Evolutionary conservation across 2,113 vertebrate genomes (phyloP).

Genomic region (Lethenteron camtschaticum): DNA sequence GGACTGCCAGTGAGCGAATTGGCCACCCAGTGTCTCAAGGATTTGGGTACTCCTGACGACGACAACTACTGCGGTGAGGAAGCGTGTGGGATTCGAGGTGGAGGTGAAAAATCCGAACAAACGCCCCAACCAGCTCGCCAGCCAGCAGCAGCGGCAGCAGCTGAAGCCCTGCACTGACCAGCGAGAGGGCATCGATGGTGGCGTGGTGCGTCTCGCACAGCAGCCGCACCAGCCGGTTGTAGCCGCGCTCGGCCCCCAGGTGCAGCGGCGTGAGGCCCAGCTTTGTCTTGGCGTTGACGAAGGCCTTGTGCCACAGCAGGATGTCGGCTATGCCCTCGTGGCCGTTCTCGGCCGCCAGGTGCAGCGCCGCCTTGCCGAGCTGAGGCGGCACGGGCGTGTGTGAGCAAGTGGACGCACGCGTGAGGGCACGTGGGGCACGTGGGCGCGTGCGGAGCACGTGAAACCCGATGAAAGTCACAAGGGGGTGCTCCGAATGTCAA

Average conservation of each 20-base stretch:
- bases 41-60: too few species aligned
- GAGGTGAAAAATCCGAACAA: too few species aligned
- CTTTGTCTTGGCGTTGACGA: slow-evolving; percentile 24
- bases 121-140: too few species aligned
- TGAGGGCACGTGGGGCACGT: background rate
- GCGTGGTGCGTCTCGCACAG: slow-evolving; percentile 19
- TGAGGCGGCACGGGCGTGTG: slow-evolving; percentile 7
- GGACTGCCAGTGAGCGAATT: too few species aligned
- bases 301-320: slow-evolving; percentile 21
- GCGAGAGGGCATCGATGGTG: slow-evolving; percentile 18
- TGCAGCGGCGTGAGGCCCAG: slow-evolving; percentile 22
- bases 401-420: background rate
- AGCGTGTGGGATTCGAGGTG: too few species aligned
- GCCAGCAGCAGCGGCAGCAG: too few species aligned
- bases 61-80: too few species aligned
- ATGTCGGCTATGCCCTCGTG: slow-evolving; percentile 19
- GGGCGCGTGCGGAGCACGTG: background rate
- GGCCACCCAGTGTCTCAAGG: too few species aligned
- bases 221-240: slow-evolving; percentile 16
- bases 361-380: slow-evolving; percentile 22
- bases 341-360: slow-evolving; percentile 19
- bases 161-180: slow-evolving; percentile 14
- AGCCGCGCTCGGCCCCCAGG: slow-evolving; percentile 19
- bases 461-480: background rate
- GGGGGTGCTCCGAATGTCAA: background rate